Percentiles rank a stretch among this genome's conserved stretches.
These are phyloP conservation scores for Nineta flava DNA, from an alignment of 2,888 invertebrate species.

Conservation along the genomic window DNA sequence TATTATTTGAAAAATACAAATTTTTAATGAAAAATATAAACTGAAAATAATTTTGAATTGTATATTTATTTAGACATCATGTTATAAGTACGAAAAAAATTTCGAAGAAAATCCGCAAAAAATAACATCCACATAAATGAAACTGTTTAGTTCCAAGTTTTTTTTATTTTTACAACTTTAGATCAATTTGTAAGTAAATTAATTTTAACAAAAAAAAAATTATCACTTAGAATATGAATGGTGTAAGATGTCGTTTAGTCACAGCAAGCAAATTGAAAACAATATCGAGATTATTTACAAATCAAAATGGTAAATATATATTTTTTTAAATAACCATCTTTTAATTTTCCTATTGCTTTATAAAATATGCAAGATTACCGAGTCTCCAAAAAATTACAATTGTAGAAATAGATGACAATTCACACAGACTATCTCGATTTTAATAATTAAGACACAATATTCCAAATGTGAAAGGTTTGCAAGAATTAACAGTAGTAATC, in stretches of 20 bases:
- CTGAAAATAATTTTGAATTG: neutral
- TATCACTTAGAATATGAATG: conserved; percentile 15
- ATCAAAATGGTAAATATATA: conserved; percentile 24
- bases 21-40: neutral
- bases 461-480: too few relatives aligned
- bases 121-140: neutral
- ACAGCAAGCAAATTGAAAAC: conserved; percentile 27
- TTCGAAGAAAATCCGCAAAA: neutral
- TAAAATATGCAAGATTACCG: neutral
- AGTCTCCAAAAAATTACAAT: neutral
- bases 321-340: neutral
- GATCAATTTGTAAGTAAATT: neutral
- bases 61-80: neutral
- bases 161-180: neutral
- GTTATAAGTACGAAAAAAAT: neutral
- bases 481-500: too few relatives aligned
- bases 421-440: too few relatives aligned
- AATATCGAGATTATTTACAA: conserved; percentile 22
- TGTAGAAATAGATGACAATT: too few relatives aligned
- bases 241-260: conserved; percentile 27
- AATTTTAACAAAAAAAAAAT: neutral
- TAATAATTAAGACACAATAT: too few relatives aligned
- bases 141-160: neutral
- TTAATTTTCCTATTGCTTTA: too few relatives aligned
- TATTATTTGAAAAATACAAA: neutral